Conservation (phyloP, 2,113 vertebrate species). For the Astatotilapia flaviijosephi region DNA sequence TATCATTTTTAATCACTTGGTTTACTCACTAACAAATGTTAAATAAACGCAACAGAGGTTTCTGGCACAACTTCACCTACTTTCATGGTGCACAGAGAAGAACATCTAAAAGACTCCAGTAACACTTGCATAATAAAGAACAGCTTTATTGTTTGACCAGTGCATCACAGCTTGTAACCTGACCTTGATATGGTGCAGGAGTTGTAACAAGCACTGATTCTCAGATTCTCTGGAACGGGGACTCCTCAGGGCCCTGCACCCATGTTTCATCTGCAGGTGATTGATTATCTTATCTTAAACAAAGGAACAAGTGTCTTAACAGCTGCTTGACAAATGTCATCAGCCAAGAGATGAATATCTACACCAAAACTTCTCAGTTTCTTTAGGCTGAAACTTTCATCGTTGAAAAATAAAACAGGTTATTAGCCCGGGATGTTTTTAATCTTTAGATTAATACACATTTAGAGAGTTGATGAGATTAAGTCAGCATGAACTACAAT, state of each 20-base stretch:
- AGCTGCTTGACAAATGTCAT: neutral
- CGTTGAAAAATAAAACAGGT: neutral
- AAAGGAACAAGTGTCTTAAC: neutral
- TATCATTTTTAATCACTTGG: neutral
- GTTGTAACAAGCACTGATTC: neutral
- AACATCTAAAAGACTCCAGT: neutral
- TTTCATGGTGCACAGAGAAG: neutral
- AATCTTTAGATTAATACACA: neutral
- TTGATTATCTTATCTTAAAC: neutral
- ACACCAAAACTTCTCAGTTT: accelerated
- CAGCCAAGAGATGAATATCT: neutral
- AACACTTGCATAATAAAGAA: neutral
- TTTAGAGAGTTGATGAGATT: neutral
- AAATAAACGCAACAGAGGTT: neutral
- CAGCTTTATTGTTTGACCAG: neutral
- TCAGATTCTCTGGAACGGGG: neutral
- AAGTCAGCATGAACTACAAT: neutral
- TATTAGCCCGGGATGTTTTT: neutral
- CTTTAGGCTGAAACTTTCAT: neutral
- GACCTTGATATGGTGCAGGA: neutral
- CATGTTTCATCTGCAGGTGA: neutral
- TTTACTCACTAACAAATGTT: neutral
- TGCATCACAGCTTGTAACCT: neutral
- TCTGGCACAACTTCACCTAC: neutral
- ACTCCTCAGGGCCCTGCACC: accelerated